Evolutionary conservation across 1,140 invertebrate genomes (phyloP).

Genomic region (Lepidurus couesii): DNA sequence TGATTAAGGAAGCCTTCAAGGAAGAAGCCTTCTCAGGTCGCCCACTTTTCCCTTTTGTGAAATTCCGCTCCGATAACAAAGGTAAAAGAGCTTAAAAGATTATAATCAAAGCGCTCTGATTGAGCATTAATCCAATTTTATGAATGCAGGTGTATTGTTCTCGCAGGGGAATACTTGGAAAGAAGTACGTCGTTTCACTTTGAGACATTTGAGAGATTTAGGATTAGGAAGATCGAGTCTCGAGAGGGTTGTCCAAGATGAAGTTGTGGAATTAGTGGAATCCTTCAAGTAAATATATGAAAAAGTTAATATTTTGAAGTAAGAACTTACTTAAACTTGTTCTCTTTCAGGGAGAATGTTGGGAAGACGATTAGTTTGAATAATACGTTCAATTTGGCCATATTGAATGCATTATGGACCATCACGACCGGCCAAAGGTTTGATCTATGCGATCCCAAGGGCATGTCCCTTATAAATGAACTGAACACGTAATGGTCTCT

Average conservation of each 20-base stretch:
- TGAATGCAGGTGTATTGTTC: conserved; percentile 34
- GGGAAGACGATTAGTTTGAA: conserved; percentile 8
- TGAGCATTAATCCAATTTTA: no score
- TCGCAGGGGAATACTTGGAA: conserved; percentile 35
- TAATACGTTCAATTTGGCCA: conserved; percentile 24
- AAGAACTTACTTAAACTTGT: no score
- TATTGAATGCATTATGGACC: conserved; percentile 32
- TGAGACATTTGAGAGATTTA: conserved; percentile 37
- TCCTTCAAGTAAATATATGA: conserved; percentile 6
- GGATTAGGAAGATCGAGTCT: conserved; percentile 37
- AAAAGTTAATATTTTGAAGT: no score
- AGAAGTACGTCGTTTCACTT: conserved; percentile 37
- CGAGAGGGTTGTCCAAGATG: conserved; percentile 36
- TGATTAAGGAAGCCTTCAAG: conserved; percentile 34
- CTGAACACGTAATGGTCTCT: no score
- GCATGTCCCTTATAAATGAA: no score
- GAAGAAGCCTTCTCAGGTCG: conserved; percentile 33
- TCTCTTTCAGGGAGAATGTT: not conserved
- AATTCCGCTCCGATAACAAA: not conserved
- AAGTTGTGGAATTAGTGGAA: conserved; percentile 34
- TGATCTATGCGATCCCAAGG: not conserved
- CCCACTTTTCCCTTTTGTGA: not conserved
- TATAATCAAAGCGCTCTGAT: no score
- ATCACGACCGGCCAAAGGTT: conserved; percentile 21
- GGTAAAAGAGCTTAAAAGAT: no score